Base-by-base conservation (phyloP, 2,888 invertebrate species). In the Orthonevra nobilis region DNA sequence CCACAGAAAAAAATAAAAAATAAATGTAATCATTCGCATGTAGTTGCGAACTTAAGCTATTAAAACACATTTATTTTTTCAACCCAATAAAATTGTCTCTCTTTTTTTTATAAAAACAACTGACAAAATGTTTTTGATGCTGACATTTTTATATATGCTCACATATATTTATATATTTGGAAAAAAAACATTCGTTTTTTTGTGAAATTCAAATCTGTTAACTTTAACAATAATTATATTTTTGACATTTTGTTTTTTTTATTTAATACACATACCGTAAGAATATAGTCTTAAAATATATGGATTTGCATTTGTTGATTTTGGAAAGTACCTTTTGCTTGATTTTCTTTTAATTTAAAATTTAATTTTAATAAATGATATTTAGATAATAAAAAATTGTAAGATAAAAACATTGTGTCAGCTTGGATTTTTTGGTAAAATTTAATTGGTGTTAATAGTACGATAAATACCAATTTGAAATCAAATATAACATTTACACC, bases 41-140 rank as follows among this genome's bases (percentile, higher is more conserved):
- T 50, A 42, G 79, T 73, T 79, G 60, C 63, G 79, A 82, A 79
- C 34, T 60, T 79, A 42, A 60, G 54, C 34, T 58, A 68, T 58
- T 30, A 30, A 58, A 69, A 69, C 32, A 48, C 58, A 36, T 56
- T 66, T 34, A 50, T 28, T 20, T 46, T 48, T 20, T 36, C 56
- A 68, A 56, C 32, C 58, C 58, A 60, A 40, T 34, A 44, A 36
- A 60, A 30, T 23, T 19, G 28, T 58, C 30, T 58, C 23, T 36
- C 36, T 46, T 54, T 52, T 63, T 64, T 56, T 58, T 61, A 52
- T 54, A 20, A 36, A 54, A 64, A 88, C 88, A 89, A 89, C 89
- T 89, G 89, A 89, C 89, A 89, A 89, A 89, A 89, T 89, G 89
- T 88, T 89, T 89, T 89, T 89, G 88, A 86, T 88, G 88, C 87